phyloP scores from a whole-genome alignment of 2,888 invertebrate genomes.

The Sinelater perroti region DNA sequence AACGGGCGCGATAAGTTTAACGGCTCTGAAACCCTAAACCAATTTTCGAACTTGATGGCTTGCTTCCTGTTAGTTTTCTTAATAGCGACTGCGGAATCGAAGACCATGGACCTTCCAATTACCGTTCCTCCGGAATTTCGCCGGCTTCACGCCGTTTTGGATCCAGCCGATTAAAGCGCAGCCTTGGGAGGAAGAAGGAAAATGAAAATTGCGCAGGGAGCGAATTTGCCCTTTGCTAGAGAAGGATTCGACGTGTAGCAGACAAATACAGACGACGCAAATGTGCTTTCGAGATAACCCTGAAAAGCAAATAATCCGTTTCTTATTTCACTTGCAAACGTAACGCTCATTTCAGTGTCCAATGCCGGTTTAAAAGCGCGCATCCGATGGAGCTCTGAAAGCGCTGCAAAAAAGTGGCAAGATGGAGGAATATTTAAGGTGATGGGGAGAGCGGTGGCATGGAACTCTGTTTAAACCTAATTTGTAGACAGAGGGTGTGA shows the following conservation, averaged over 20 bases:
- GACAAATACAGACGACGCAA: conserved; percentile 52
- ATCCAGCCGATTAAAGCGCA: too few species aligned
- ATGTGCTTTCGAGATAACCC: conserved; percentile 54
- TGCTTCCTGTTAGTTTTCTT: conserved; percentile 38
- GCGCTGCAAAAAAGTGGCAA: conserved; percentile 35
- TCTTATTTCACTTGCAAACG: conserved; percentile 55
- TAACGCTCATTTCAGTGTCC: conserved; percentile 41
- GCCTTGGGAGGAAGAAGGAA: too few species aligned
- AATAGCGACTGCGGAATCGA: conserved; percentile 32
- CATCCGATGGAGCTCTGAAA: conserved; percentile 46
- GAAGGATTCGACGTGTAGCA: conserved; percentile 34
- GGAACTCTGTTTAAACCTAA: conserved; percentile 34
- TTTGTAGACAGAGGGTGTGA: conserved; percentile 33
- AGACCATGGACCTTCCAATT: conserved; percentile 35
- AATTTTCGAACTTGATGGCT: conserved; percentile 38
- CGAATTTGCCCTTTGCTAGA: background rate
- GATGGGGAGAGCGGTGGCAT: conserved; percentile 22
- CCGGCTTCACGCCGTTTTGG: conserved; percentile 6
- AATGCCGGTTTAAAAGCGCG: conserved; percentile 44
- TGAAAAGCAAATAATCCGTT: conserved; percentile 50
- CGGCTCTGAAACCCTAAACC: conserved; percentile 38
- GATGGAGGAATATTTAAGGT: conserved; percentile 32
- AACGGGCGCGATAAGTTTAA: conserved; percentile 35
- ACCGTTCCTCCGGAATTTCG: conserved; percentile 14
- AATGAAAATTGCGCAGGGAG: conserved; percentile 1